These are phyloP conservation scores for Marcusenius ussheri DNA, from an alignment of 2,113 vertebrate species.

Conservation along the genomic window DNA sequence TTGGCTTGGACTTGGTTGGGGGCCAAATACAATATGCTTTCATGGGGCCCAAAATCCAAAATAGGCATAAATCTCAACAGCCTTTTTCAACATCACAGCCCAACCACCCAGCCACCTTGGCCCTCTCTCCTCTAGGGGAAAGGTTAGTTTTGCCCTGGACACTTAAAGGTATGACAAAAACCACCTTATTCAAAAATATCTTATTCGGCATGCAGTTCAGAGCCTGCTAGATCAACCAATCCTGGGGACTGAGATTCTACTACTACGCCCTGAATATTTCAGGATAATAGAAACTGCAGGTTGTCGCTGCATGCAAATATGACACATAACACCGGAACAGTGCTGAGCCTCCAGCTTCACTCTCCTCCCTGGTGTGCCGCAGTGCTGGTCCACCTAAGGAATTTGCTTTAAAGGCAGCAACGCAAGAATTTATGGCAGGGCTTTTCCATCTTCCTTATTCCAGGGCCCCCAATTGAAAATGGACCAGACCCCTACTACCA, in stretches of 20 bases:
- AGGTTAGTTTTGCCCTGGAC: neutral
- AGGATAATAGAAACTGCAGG: neutral
- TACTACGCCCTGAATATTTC: neutral
- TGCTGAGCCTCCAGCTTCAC: neutral
- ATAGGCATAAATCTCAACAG: neutral
- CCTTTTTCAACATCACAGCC: neutral
- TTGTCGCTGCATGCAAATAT: neutral
- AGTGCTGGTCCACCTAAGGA: neutral
- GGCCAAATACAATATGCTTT: neutral
- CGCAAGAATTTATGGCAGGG: neutral
- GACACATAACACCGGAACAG: neutral
- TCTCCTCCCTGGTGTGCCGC: neutral
- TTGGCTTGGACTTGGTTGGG: neutral
- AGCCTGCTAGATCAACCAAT: neutral
- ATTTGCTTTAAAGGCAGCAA: neutral
- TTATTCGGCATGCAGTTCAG: neutral
- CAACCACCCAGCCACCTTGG: neutral
- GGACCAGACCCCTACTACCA: neutral
- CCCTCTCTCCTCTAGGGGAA: neutral
- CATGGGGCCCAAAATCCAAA: neutral
- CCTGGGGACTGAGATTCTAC: neutral
- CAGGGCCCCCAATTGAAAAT: neutral
- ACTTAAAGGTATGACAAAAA: neutral
- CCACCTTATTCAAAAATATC: neutral
- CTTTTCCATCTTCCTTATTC: neutral